phyloP scores from a whole-genome alignment of 2,113 vertebrate genomes.

The Rhombomys opimus region DNA sequence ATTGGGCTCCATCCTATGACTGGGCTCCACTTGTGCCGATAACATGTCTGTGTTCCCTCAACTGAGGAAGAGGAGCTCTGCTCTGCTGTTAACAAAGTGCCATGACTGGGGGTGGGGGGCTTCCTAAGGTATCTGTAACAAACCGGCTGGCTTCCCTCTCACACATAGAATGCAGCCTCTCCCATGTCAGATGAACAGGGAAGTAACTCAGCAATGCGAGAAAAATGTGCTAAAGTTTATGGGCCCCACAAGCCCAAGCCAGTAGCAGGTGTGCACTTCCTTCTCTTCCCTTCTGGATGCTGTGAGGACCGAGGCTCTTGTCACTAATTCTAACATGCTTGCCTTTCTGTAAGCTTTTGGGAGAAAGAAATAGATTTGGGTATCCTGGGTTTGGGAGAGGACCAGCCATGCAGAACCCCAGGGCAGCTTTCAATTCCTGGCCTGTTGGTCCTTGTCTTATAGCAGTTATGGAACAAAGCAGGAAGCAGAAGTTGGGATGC shows the following conservation, averaged over 20 bases:
- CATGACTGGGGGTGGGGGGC: rapidly evolving
- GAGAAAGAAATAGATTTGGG: neutral
- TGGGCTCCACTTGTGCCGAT: neutral
- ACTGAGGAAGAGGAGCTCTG: neutral
- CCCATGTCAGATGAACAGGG: too few species aligned
- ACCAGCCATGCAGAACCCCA: neutral
- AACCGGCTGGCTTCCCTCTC: neutral
- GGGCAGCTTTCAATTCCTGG: neutral
- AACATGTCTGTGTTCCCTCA: rapidly evolving
- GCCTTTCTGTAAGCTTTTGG: neutral
- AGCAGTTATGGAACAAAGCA: neutral
- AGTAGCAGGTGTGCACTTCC: rapidly evolving
- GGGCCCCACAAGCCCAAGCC: neutral
- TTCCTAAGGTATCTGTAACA: neutral
- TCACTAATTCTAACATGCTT: neutral
- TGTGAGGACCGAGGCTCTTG: neutral
- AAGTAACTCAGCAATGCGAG: neutral
- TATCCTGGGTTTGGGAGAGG: neutral
- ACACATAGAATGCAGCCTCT: neutral
- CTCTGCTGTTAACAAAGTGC: neutral
- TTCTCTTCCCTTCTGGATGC: neutral
- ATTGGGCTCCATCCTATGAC: neutral
- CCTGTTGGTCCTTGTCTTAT: neutral
- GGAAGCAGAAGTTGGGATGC: neutral
- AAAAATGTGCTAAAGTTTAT: neutral